These are phyloP conservation scores for Pseudomugil gertrudae DNA, from an alignment of 2,797 vertebrate genomes.

Conservation along the genomic window DNA sequence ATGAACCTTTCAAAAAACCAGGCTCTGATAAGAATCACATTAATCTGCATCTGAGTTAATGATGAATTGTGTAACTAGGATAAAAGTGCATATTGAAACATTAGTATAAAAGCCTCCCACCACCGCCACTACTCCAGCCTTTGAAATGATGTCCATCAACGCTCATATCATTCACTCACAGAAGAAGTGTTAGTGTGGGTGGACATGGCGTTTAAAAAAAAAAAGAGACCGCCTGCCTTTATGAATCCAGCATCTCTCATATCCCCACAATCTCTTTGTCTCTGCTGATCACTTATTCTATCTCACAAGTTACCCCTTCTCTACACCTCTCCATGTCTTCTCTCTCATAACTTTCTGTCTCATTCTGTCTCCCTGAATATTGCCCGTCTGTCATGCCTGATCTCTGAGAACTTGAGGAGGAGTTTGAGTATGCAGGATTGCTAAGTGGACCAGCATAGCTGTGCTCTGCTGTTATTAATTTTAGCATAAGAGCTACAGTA, in stretches of 20 bases:
- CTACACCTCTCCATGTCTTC: conserved; percentile 46
- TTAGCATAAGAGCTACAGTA: neutral
- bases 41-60: conserved; percentile 6
- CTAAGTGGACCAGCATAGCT: too few species aligned
- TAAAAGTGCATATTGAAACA: conserved; percentile 23
- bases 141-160: conserved; percentile 45
- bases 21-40: neutral
- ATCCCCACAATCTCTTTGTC: conserved; percentile 56
- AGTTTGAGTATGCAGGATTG: too few species aligned
- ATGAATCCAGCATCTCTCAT: conserved; percentile 50
- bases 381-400: neutral
- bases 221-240: conserved; percentile 38
- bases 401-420: conserved; percentile 17
- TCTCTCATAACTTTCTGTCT: conserved; percentile 21
- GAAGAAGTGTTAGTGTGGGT: conserved; percentile 55
- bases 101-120: conserved; percentile 17
- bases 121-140: conserved; percentile 18
- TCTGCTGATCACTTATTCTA: conserved; percentile 59
- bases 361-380: neutral
- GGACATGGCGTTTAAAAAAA: conserved; percentile 48
- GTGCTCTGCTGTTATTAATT: too few species aligned
- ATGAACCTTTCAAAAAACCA: neutral
- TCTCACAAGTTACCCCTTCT: conserved; percentile 49
- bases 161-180: conserved; percentile 41
- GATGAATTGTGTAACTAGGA: conserved; percentile 24